phyloP scores from a whole-genome alignment of 2,888 invertebrate species.

The Diachrysia chrysitis region DNA sequence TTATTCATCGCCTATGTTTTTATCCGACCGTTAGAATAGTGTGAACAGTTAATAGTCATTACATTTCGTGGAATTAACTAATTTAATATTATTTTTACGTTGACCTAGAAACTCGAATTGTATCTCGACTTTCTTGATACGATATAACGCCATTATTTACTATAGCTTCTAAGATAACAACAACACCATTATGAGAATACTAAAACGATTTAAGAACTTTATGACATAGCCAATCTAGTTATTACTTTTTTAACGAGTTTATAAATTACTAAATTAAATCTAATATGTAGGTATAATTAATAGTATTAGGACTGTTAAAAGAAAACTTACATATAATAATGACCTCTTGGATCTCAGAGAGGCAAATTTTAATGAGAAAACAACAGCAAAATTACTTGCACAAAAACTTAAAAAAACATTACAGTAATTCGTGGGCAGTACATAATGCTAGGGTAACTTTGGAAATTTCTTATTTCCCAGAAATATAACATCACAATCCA shows the following conservation, averaged over 20 bases:
- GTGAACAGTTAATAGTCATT: slow-evolving; percentile 2
- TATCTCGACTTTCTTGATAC: neutral
- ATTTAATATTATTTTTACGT: neutral
- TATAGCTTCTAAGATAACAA: too few relatives aligned
- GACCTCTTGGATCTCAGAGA: neutral
- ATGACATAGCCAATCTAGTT: neutral
- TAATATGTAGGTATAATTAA: too few relatives aligned
- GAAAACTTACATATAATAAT: neutral
- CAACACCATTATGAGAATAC: too few relatives aligned
- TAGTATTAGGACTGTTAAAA: neutral
- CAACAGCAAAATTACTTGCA: neutral
- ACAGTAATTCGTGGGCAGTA: neutral
- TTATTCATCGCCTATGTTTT: slow-evolving; percentile 5
- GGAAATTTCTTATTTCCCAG: neutral
- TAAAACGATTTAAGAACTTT: too few relatives aligned
- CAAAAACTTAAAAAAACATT: neutral
- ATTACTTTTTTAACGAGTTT: too few relatives aligned
- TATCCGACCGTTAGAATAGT: neutral
- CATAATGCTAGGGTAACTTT: neutral
- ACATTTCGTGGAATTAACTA: neutral
- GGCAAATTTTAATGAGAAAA: neutral
- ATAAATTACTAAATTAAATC: neutral
- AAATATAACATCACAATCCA: neutral
- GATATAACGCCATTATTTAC: too few relatives aligned
- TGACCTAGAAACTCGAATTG: neutral